Evolutionary conservation across 2,888 invertebrate genomes (phyloP).

Genomic region (Lasiommata megera): DNA sequence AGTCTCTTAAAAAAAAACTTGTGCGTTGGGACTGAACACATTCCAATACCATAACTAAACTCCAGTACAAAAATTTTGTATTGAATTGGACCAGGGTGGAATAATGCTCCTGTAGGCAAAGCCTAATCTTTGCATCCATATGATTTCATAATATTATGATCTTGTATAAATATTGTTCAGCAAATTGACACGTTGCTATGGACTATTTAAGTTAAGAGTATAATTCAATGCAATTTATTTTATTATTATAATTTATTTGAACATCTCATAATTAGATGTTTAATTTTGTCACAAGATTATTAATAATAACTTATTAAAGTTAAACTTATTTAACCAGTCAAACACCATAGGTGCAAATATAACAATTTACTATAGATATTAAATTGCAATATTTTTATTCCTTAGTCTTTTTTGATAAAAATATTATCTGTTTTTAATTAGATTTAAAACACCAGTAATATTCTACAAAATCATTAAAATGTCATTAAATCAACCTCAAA

Average conservation of each 20-base stretch:
- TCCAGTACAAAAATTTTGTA: no score
- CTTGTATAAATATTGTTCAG: background rate
- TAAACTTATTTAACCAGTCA: conserved; percentile 24
- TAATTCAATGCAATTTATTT: background rate
- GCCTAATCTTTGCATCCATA: background rate
- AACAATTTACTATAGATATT: conserved; percentile 2
- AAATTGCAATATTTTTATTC: conserved; percentile 1
- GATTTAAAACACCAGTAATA: background rate
- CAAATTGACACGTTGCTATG: conserved; percentile 1
- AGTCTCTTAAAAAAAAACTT: background rate
- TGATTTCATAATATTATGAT: background rate
- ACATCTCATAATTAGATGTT: background rate
- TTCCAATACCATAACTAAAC: no score
- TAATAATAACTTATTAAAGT: background rate
- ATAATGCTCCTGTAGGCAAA: background rate
- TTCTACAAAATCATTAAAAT: background rate
- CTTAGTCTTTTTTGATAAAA: conserved; percentile 1
- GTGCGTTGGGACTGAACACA: background rate
- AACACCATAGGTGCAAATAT: conserved; percentile 26
- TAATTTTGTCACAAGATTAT: background rate
- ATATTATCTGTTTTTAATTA: background rate
- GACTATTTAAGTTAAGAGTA: background rate
- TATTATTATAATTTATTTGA: conserved; percentile 1
- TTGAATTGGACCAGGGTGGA: no score
- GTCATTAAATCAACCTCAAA: no score